Conservation (phyloP, 2,113 vertebrate genomes). For the Parus major region DNA sequence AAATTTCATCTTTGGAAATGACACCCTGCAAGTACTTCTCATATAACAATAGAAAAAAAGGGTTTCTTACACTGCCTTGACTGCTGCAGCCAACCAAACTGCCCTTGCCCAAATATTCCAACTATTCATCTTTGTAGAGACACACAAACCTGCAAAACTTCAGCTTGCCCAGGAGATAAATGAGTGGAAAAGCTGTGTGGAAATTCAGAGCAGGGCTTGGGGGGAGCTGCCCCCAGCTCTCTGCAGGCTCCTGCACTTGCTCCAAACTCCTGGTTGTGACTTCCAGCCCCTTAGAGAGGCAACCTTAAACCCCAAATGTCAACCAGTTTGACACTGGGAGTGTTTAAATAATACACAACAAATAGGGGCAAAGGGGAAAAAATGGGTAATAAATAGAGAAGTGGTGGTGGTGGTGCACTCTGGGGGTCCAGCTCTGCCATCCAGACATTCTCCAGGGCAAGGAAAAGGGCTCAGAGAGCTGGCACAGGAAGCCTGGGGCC, state of each 20-base stretch:
- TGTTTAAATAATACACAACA: not conserved
- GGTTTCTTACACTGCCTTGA: not conserved
- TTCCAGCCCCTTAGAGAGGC: not conserved
- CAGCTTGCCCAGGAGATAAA: not conserved
- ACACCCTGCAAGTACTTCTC: not conserved
- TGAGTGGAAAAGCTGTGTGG: not conserved
- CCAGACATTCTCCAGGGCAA: not conserved
- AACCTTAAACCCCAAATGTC: not conserved
- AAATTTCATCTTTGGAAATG: not conserved
- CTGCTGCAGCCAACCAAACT: not conserved
- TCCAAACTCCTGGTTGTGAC: not conserved
- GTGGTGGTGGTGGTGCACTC: not conserved
- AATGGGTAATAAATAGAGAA: not conserved
- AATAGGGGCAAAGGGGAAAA: not conserved
- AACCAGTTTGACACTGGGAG: not conserved
- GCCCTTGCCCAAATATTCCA: not conserved
- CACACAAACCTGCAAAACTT: not conserved
- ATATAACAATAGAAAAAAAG: not conserved
- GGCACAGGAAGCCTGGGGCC: not conserved
- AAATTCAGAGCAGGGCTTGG: not conserved
- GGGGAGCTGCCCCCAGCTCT: not conserved
- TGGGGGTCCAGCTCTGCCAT: not conserved
- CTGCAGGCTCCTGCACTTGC: not conserved
- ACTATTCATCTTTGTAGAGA: not conserved
- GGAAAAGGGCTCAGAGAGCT: not conserved